Base-by-base conservation (phyloP, 2,888 invertebrate genomes). In the Bhutanitis thaidina region DNA sequence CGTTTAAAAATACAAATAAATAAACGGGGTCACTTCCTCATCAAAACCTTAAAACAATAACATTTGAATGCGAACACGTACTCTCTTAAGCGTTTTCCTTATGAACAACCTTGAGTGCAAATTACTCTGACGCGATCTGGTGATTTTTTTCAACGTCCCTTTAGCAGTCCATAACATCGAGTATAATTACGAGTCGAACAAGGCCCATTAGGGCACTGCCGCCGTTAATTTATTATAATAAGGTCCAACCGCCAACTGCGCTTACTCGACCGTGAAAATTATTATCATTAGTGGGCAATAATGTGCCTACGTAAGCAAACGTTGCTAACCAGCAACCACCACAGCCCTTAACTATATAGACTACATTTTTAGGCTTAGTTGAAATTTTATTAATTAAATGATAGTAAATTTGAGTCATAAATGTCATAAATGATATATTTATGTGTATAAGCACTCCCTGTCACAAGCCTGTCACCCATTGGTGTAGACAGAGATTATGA, bases 221-320 rank as follows among this genome's bases (percentile, higher is more conserved):
- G 75, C 71, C 77, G 77, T 84, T 85, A 83, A 82, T 85, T 84
- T 83, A 84, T 85, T 84, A 77, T 84, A 84, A 86, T 84, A 82
- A 83, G 81, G 76, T 72, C 78, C 85, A 85, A 84, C 86, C 78
- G 86, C 75, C 81, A 77, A 69, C 75, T 68, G 75, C 65, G 72
- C 61, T 80, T 67, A 72, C 73, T 79, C 80, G 76, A 81, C 80
- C 79, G 74, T 83, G 78, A 83, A 85, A 84, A 83, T 81, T 80
- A 84, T 82, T 77, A 80, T 84, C 80, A 84, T 81, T 81, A 79
- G 69, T 66, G 64, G 59, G 69, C 76, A 71, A 74, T 81, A 65
- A 64, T 60, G 62, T 62, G 56, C 52, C 59, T 59, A 59, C 60
- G 60, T 53, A 53, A 52, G 38, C 56, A 57, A 62, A 60, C 60